Evolutionary conservation across 2,888 invertebrate genomes (phyloP).

Genomic region (Drosophila algonquin): DNA sequence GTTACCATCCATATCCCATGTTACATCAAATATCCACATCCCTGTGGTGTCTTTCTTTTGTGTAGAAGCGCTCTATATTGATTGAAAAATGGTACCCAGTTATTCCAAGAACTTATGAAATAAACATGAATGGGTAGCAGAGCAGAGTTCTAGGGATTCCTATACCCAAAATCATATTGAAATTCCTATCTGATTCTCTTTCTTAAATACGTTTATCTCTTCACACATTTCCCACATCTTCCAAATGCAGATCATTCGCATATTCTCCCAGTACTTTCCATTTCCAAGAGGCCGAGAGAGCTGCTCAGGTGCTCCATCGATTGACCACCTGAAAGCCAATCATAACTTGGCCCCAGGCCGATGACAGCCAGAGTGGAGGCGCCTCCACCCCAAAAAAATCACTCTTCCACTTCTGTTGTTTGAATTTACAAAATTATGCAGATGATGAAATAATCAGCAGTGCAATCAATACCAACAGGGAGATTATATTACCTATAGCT

Average conservation of each 20-base stretch:
- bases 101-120: slow-evolving; percentile 6
- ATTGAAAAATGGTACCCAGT: slow-evolving; percentile 1
- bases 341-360: slow-evolving; percentile 51
- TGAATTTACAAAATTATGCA: slow-evolving; percentile 70
- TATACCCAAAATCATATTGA: too few relatives aligned
- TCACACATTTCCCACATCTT: not conserved
- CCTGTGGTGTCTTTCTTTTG: slow-evolving; percentile 18
- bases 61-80: slow-evolving; percentile 6
- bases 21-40: slow-evolving; percentile 4
- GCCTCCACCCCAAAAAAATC: slow-evolving; percentile 43
- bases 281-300: slow-evolving; percentile 36
- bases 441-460: slow-evolving; percentile 77
- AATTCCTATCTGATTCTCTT: not conserved
- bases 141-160: not conserved
- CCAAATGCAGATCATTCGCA: not conserved
- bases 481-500: slow-evolving; percentile 65
- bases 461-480: slow-evolving; percentile 63
- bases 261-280: slow-evolving; percentile 51
- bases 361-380: slow-evolving; percentile 32
- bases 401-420: slow-evolving; percentile 50
- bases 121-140: not conserved
- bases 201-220: not conserved
- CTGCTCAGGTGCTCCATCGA: slow-evolving; percentile 3
- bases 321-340: slow-evolving; percentile 54
- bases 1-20: not conserved